phyloP scores from a whole-genome alignment of 2,113 vertebrate species.

The Colaptes auratus region DNA sequence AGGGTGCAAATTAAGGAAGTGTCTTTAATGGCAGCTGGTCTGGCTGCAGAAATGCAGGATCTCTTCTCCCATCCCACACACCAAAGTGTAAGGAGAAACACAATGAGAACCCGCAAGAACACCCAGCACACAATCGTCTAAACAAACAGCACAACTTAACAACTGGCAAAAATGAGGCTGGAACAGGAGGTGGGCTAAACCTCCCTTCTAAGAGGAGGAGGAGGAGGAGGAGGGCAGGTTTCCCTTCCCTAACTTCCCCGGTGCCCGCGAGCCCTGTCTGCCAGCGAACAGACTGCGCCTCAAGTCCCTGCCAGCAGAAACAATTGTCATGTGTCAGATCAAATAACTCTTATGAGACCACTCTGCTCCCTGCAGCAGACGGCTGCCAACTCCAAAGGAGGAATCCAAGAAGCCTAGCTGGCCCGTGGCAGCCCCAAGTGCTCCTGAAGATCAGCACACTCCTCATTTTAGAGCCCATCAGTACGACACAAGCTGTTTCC shows the following conservation, averaged over 20 bases:
- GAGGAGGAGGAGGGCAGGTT: background rate
- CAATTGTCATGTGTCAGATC: conserved; percentile 69
- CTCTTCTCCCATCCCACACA: background rate
- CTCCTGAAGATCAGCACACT: background rate
- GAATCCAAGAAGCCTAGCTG: background rate
- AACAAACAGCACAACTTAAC: background rate
- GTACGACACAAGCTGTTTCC: background rate
- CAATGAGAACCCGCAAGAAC: background rate
- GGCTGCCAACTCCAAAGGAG: conserved; percentile 53
- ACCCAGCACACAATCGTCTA: background rate
- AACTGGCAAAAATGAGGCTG: background rate
- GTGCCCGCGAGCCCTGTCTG: background rate
- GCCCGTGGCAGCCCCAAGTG: background rate
- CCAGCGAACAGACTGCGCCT: conserved; percentile 16
- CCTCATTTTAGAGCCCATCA: background rate
- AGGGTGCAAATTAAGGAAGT: conserved; percentile 38
- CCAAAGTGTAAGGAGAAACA: rapidly evolving
- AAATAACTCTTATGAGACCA: conserved; percentile 45
- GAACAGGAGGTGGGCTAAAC: background rate
- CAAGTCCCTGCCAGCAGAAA: conserved; percentile 54
- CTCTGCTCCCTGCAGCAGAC: conserved; percentile 55
- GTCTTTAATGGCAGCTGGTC: background rate
- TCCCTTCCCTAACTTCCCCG: background rate
- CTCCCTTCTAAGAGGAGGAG: background rate
- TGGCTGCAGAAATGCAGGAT: background rate